Evolutionary conservation across 2,113 vertebrate species (phyloP).

Genomic region (Hippocampus guttulatus): DNA sequence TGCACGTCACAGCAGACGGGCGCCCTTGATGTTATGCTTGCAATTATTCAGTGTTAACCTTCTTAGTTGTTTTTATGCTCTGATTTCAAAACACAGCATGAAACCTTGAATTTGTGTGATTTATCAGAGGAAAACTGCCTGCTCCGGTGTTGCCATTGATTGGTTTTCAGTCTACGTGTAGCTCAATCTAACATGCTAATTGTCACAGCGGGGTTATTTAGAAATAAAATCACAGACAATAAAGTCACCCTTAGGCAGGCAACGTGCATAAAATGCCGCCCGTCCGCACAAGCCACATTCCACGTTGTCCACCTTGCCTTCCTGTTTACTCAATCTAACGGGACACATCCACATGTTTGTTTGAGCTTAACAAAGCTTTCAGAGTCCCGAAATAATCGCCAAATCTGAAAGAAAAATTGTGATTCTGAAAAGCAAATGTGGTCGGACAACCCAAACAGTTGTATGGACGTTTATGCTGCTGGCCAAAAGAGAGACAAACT

Average conservation of each 20-base stretch:
- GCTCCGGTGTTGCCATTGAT: neutral
- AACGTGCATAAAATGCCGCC: slow-evolving; percentile 8
- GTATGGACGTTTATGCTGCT: slow-evolving; percentile 28
- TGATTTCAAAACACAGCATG: neutral
- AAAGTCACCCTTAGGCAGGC: slow-evolving; percentile 17
- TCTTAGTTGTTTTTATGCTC: neutral
- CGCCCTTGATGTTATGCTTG: neutral
- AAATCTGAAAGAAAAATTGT: slow-evolving; percentile 13
- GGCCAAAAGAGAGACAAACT: slow-evolving; percentile 21
- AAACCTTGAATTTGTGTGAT: neutral
- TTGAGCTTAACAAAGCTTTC: slow-evolving; percentile 15
- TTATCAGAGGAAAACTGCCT: neutral
- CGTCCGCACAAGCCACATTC: slow-evolving; percentile 32
- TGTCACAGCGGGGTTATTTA: neutral
- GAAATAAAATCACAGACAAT: neutral
- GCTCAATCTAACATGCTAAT: neutral
- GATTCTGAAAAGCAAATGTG: neutral
- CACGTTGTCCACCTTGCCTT: slow-evolving; percentile 22
- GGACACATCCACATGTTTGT: slow-evolving; percentile 16
- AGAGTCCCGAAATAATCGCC: slow-evolving; percentile 1
- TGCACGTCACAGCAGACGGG: neutral
- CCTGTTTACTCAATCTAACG: slow-evolving; percentile 13
- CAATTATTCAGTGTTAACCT: slow-evolving; percentile 11
- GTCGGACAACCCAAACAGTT: slow-evolving; percentile 17
- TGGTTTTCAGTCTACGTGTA: neutral